phyloP scores from a whole-genome alignment of 1,140 invertebrate genomes.

The Cyclina sinensis region DNA sequence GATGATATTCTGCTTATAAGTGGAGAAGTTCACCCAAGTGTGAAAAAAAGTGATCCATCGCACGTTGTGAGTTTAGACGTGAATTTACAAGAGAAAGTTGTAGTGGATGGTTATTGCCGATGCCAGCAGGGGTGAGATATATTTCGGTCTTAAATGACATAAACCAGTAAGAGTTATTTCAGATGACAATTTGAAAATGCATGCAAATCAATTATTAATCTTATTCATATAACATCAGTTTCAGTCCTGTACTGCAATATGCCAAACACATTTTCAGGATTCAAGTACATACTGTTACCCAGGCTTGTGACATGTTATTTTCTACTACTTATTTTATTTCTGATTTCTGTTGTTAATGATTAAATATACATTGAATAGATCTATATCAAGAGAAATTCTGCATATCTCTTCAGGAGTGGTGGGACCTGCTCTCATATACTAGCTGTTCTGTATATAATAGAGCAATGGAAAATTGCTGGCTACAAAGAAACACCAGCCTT shows the following conservation, averaged over 20 bases:
- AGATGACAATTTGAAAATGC: too few species aligned
- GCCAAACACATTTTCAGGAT: too few species aligned
- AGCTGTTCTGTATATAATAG: background rate
- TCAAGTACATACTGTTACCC: too few species aligned
- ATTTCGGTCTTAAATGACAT: too few species aligned
- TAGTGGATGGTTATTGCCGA: background rate
- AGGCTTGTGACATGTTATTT: too few species aligned
- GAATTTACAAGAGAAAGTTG: background rate
- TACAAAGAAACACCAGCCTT: background rate
- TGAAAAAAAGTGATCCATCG: background rate
- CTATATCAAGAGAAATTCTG: background rate
- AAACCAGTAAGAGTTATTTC: too few species aligned
- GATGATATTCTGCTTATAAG: background rate
- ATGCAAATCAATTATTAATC: too few species aligned
- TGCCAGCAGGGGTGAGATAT: background rate
- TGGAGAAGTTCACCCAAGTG: slow-evolving; percentile 11
- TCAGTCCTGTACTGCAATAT: too few species aligned
- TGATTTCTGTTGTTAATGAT: too few species aligned
- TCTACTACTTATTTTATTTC: too few species aligned
- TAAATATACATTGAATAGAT: too few species aligned
- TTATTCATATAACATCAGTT: too few species aligned
- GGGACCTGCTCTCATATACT: background rate
- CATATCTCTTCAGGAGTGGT: background rate
- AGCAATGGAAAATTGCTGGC: background rate
- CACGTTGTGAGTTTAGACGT: background rate